Base-by-base conservation (phyloP, 2,113 vertebrate species). In the Albula glossodonta region DNA sequence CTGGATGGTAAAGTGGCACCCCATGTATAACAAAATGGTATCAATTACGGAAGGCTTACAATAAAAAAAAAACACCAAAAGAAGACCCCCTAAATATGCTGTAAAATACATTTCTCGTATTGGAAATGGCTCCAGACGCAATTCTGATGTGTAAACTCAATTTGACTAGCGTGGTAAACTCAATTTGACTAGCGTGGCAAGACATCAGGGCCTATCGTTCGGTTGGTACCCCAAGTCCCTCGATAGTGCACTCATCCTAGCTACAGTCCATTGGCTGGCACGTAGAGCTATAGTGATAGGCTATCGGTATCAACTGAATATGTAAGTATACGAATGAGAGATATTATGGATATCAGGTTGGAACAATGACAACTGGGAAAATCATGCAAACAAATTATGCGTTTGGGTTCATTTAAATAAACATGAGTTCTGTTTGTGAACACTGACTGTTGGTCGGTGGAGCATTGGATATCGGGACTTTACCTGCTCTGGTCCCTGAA, bases 401-500 rank as follows among this genome's bases (percentile, higher is more conserved):
- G n/a, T 70, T 70, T 5, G 6, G 63, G 63, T n/a, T 5, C 4
- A 77, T 11, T 22, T 13, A 78, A 78, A 78, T 78, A 48, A 78
- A 78, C 74, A 2, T 13, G 41, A 78, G 25, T 77, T 78, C 63
- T 48, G 77, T 12, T n/a, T 57, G 83, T 90, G 53, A 52, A 78
- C 15, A 50, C 13, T 15, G n/a, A 83, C 56, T 49, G 41, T 56
- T 31, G 25, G 80, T 41, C 11, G 53, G 80, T n/a, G 50, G 22
- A 81, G 12, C 12, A 86, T 8, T 25, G 63, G 17, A 57, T 50
- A 56, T 48, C 4, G 51, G 63, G 50, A 85, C 79, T 78, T 88
- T 93, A 98, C 97, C 97, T 98, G 97, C 92, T 98, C 97, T 0
- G 94, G 97, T 90, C 97, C 97, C 88, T 98, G 97, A 94, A 98